These are phyloP conservation scores for Sebastes alutus DNA, from an alignment of 2,797 vertebrate species.

Conservation along the genomic window DNA sequence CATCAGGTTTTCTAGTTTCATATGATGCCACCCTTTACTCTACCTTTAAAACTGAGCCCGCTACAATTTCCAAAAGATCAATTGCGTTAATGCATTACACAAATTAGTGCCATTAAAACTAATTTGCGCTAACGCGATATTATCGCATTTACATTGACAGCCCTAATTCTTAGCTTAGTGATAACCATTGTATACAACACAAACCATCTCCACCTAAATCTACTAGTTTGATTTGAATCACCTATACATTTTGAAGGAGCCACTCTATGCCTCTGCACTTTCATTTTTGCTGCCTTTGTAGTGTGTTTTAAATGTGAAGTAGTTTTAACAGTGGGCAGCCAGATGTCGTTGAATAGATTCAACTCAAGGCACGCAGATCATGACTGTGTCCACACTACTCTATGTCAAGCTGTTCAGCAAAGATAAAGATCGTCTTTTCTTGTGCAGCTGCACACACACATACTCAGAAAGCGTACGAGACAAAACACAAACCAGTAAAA, in stretches of 20 bases:
- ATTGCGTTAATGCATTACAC: too few species aligned
- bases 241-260: neutral
- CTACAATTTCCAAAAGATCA: too few species aligned
- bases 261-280: neutral
- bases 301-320: neutral
- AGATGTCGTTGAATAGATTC: slow-evolving; percentile 12
- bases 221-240: neutral
- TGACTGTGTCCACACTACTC: neutral
- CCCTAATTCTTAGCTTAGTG: too few species aligned
- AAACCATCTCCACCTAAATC: neutral
- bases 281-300: neutral
- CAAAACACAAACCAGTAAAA: slow-evolving; percentile 10
- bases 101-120: too few species aligned
- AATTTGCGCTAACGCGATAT: too few species aligned
- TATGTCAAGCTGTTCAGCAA: slow-evolving; percentile 32
- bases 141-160: too few species aligned
- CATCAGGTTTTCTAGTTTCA: too few species aligned
- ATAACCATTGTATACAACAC: neutral
- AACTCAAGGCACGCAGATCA: slow-evolving; percentile 9
- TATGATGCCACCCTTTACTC: too few species aligned
- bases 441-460: neutral
- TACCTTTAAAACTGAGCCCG: too few species aligned
- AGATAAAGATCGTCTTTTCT: slow-evolving; percentile 8
- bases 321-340: neutral
- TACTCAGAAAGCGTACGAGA: slow-evolving; percentile 2